phyloP scores from a whole-genome alignment of 1,140 invertebrate genomes.

The Planococcus citri region DNA sequence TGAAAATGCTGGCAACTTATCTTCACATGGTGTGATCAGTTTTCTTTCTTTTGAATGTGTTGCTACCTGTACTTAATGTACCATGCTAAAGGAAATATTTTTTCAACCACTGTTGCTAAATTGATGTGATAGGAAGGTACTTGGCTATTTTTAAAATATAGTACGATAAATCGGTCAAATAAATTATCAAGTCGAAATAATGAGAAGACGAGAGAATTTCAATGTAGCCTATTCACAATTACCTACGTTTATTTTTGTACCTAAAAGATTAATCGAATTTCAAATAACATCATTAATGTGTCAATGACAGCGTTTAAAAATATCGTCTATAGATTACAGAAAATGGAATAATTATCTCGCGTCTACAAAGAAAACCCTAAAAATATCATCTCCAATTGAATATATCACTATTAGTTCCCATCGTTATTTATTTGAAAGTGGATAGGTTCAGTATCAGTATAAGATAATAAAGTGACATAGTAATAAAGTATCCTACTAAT shows the following conservation, averaged over 20 bases:
- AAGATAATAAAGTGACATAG: too few species aligned
- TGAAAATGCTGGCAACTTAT: too few species aligned
- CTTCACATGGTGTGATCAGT: too few species aligned
- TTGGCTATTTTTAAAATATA: neutral
- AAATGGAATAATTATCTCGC: neutral
- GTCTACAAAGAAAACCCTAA: too few species aligned
- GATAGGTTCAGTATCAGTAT: too few species aligned
- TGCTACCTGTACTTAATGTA: neutral
- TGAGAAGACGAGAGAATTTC: neutral
- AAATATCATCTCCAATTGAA: too few species aligned
- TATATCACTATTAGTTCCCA: too few species aligned
- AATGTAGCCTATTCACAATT: neutral
- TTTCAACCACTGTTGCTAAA: neutral
- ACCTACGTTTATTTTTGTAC: neutral
- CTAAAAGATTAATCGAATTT: neutral
- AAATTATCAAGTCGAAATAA: neutral
- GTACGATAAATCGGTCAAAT: neutral
- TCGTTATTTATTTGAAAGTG: too few species aligned
- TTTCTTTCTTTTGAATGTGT: too few species aligned
- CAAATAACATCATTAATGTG: neutral
- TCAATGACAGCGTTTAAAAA: neutral
- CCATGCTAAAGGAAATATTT: neutral
- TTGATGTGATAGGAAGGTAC: too few species aligned
- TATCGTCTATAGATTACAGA: neutral
- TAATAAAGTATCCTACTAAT: too few species aligned